Conservation (phyloP, 2,113 vertebrate genomes). For the cat (Felis catus) region DNA sequence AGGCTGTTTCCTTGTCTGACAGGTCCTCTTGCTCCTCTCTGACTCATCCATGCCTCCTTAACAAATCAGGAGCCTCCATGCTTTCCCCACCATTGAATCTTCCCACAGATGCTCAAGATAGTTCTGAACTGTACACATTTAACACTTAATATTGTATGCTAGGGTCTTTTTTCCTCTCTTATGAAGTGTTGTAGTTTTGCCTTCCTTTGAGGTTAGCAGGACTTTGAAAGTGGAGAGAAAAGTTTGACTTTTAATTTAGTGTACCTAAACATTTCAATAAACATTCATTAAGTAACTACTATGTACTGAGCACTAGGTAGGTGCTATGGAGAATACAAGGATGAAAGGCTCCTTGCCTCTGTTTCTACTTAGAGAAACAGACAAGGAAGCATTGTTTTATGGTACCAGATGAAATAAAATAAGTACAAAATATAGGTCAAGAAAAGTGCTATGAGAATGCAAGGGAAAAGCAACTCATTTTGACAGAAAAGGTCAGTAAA, state of each 20-base stretch:
- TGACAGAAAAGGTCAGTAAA: not conserved
- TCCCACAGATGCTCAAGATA: not conserved
- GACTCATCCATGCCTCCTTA: not conserved
- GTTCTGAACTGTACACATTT: not conserved
- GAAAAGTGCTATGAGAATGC: not conserved
- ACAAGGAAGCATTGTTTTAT: not conserved
- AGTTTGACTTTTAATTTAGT: not conserved
- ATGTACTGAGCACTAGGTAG: not conserved
- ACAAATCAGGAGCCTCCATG: not conserved
- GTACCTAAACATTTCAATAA: not conserved
- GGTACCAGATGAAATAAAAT: not conserved
- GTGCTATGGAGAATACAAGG: not conserved
- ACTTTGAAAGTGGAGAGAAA: not conserved
- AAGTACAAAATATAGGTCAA: not conserved
- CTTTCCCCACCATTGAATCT: not conserved
- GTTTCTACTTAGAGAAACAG: not conserved
- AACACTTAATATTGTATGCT: not conserved
- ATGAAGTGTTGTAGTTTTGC: not conserved
- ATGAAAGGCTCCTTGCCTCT: not conserved
- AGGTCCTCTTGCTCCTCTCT: not conserved
- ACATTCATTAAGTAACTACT: not conserved
- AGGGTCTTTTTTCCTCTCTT: not conserved
- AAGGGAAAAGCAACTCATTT: not conserved
- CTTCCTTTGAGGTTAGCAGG: not conserved
- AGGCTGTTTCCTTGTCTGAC: not conserved